Evolutionary conservation across 2,797 vertebrate species (phyloP).

Genomic region (Syngnathus acus): DNA sequence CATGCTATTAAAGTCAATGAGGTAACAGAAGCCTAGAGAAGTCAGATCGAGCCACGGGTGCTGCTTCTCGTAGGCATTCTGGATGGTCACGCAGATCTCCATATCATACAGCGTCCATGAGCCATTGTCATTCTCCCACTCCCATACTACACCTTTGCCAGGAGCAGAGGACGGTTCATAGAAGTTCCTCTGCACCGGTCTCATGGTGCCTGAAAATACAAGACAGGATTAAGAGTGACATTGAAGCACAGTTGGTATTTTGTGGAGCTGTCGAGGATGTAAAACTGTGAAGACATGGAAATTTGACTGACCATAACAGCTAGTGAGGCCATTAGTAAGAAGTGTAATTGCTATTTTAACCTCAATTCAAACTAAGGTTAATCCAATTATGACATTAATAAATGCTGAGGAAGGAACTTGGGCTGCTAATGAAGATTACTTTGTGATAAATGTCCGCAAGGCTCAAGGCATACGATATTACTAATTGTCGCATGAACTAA

Average conservation of each 20-base stretch:
- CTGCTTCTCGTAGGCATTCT: constrained; percentile 97
- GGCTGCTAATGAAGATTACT: constrained; percentile 25
- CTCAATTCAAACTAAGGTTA: constrained; percentile 12
- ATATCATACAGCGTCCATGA: constrained; percentile 95
- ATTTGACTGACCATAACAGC: not conserved
- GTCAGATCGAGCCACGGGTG: constrained; percentile 96
- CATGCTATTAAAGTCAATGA: constrained; percentile 96
- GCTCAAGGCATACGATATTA: constrained; percentile 10
- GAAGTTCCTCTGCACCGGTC: constrained; percentile 90
- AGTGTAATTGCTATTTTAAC: constrained; percentile 1
- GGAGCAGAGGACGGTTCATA: constrained; percentile 93
- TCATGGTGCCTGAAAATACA: constrained; percentile 80
- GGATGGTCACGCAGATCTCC: constrained; percentile 96
- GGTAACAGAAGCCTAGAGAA: constrained; percentile 93
- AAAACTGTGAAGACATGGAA: no score
- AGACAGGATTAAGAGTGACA: not conserved
- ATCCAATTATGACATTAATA: constrained; percentile 23
- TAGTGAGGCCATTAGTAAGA: not conserved
- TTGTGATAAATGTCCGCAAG: constrained; percentile 16
- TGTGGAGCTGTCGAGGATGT: not conserved
- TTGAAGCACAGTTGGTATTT: not conserved
- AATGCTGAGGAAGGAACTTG: constrained; percentile 21
- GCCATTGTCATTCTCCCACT: constrained; percentile 90
- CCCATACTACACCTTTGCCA: constrained; percentile 93
- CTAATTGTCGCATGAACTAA: constrained; percentile 7